Evolutionary conservation across 2,888 invertebrate species (phyloP), one percentile per base, ranked within the genome.

Genomic region (Perdita meconis): DNA sequence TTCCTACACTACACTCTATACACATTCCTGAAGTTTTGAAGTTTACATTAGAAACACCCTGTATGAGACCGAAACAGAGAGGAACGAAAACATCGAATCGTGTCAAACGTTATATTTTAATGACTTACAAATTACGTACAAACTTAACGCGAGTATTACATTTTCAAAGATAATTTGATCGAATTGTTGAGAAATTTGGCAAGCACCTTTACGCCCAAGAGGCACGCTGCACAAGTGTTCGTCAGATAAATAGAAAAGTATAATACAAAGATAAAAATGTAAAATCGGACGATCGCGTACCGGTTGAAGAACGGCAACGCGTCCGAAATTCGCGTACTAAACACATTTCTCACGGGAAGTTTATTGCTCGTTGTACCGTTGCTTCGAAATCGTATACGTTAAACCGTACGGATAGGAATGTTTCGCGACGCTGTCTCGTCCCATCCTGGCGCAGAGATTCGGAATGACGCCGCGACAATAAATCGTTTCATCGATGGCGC

Each of bases 121-220:
- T 73, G 65, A 76, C 56, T 83, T 83, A 83, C 19, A 77, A 73
- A 63, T 47, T 66, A 78, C 40, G 40, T 74, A 74, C 38, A 81
- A 86, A 81, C 71, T 82, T 68, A 80, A 84, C 59, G 73, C 78
- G 78, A 78, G 65, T 80, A 80, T 75, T 79, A 77, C 61, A 63
- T 67, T 66, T 78, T 72, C 42, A 56, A 72, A 82, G 68, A 51
- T 53, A 69, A 47, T 59, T 78, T 50, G 10, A 73, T 56, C 63
- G 24, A 70, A 26, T 36, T 61, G n/a, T 22, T 53, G 30, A 34
- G 12, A 30, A 55, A 55, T 55, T 61, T 75, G 68, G 69, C 69
- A 80, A 69, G 61, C 65, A 51, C 56, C 56, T 57, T n/a, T 64
- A 67, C 30, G 47, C 36, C 50, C 55, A 56, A 40, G 24, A 16